A percentile compares a stretch with the other conserved stretches of the same genome.
Evolutionary conservation across 2,113 vertebrate species (phyloP).

Genomic region (Sardina pilchardus): DNA sequence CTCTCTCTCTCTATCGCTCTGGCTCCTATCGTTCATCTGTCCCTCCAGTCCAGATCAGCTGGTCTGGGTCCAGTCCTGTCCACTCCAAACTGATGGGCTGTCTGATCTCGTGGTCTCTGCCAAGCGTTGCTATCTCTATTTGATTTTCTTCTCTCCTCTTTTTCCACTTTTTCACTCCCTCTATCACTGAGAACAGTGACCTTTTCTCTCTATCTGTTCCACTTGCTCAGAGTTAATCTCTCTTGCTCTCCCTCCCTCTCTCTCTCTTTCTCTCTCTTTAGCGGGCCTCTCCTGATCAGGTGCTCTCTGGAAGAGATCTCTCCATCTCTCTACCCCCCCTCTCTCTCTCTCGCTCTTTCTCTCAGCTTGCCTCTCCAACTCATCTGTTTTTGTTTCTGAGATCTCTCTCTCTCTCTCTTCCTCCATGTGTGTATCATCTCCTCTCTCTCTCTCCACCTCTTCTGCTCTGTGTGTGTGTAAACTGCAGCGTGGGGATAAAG

Average conservation of each 20-base stretch:
- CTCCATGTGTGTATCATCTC: too few relatives aligned
- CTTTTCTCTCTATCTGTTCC: not conserved
- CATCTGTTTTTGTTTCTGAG: not conserved
- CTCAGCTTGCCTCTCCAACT: not conserved
- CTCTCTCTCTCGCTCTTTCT: too few relatives aligned
- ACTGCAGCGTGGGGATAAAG: not conserved
- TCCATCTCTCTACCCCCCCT: too few relatives aligned
- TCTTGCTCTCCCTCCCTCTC: too few relatives aligned
- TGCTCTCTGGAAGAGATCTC: too few relatives aligned
- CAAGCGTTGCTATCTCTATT: not conserved
- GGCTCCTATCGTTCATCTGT: not conserved
- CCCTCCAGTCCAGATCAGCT: not conserved
- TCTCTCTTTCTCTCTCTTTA: too few relatives aligned
- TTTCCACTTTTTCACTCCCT: not conserved
- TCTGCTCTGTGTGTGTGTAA: too few relatives aligned
- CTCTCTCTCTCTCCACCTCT: too few relatives aligned
- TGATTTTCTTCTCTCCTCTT: not conserved
- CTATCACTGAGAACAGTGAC: not conserved
- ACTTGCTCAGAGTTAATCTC: not conserved
- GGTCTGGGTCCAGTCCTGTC: too few relatives aligned
- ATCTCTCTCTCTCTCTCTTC: not conserved
- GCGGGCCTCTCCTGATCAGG: too few relatives aligned
- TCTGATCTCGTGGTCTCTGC: not conserved
- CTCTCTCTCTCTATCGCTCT: not conserved
- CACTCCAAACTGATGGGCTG: not conserved